These are phyloP conservation scores for Trichomalopsis sarcophagae DNA, from an alignment of 1,140 invertebrate species.

Conservation along the genomic window DNA sequence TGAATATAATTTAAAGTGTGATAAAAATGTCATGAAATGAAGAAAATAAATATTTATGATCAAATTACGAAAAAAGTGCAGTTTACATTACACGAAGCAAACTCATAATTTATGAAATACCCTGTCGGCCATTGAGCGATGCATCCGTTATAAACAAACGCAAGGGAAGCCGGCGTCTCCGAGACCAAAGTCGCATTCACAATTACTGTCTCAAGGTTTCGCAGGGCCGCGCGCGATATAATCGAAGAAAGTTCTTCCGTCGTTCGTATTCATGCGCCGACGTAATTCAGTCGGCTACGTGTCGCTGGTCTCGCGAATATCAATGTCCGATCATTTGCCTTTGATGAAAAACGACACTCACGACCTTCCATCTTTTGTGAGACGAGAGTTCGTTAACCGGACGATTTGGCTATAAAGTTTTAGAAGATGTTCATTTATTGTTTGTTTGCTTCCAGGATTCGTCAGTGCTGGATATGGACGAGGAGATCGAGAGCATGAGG, in stretches of 20 bases:
- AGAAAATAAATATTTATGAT: no score
- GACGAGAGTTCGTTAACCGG: not conserved
- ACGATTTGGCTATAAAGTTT: not conserved
- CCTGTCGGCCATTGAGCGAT: not conserved
- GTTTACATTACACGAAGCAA: no score
- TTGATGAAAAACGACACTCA: not conserved
- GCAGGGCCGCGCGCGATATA: conserved; percentile 3
- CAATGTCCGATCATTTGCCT: not conserved
- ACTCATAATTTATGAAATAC: not conserved
- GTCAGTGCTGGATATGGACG: conserved; percentile 37
- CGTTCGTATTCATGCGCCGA: conserved; percentile 39
- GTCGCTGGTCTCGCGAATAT: not conserved
- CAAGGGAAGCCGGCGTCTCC: not conserved
- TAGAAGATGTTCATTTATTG: not conserved
- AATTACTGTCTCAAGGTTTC: conserved; percentile 41
- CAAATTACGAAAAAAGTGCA: no score
- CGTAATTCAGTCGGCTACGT: conserved; percentile 30
- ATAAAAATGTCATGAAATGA: no score
- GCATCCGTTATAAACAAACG: conserved; percentile 16
- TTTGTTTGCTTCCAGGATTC: conserved; percentile 38
- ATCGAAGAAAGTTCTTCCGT: conserved; percentile 7
- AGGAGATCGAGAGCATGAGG: conserved; percentile 6
- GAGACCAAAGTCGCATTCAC: conserved; percentile 27
- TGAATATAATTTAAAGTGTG: no score
- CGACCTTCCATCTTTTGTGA: not conserved